phyloP scores from a whole-genome alignment of 2,797 vertebrate species.

The Dendrocincla fuliginosa region DNA sequence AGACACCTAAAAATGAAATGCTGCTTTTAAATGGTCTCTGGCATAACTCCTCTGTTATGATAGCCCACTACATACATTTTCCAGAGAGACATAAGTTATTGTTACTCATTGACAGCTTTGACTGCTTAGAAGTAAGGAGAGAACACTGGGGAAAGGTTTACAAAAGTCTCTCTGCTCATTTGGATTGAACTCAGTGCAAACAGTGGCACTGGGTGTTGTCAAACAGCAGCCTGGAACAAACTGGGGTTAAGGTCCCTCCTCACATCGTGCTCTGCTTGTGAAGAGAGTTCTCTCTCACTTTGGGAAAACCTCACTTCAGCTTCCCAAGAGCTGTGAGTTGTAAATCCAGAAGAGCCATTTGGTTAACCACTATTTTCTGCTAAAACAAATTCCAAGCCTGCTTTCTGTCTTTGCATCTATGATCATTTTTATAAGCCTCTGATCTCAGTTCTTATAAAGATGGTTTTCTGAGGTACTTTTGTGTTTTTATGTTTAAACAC shows the following conservation, averaged over 20 bases:
- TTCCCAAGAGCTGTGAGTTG: not conserved
- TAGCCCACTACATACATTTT: not conserved
- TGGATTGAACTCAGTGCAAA: rapidly evolving
- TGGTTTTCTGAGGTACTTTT: not conserved
- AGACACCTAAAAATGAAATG: not conserved
- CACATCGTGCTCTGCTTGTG: rapidly evolving
- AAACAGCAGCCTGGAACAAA: not conserved
- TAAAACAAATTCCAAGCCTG: not conserved
- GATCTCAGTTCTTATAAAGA: not conserved
- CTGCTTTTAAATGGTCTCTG: not conserved
- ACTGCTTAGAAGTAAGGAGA: not conserved
- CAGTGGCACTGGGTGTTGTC: not conserved
- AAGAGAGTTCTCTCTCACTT: not conserved
- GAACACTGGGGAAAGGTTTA: too few relatives aligned
- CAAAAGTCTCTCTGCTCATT: not conserved
- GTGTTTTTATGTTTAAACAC: not conserved
- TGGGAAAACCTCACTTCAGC: not conserved
- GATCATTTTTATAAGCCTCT: not conserved
- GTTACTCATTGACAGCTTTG: not conserved
- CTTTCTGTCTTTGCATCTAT: not conserved
- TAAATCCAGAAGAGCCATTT: not conserved
- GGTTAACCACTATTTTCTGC: not conserved
- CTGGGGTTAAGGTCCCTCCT: not conserved
- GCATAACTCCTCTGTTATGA: not conserved
- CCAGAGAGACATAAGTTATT: not conserved